Evolutionary conservation across 2,888 invertebrate genomes (phyloP).

Genomic region (Acrocera orbiculus): DNA sequence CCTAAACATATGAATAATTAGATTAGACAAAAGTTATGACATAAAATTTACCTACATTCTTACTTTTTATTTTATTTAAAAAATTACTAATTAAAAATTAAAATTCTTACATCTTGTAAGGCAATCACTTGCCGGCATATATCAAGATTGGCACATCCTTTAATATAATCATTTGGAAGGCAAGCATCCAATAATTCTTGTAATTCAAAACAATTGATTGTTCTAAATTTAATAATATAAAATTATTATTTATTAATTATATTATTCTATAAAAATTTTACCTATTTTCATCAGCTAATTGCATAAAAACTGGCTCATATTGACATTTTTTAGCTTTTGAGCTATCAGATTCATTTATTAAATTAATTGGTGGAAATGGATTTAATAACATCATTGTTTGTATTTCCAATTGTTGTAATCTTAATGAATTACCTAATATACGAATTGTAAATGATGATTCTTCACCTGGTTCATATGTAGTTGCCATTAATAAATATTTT

Average conservation of each 20-base stretch:
- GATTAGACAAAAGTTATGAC: neutral
- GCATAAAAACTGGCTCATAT: constrained; percentile 78
- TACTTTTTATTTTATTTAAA: constrained; percentile 14
- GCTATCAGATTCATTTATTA: constrained; percentile 35
- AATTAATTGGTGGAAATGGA: constrained; percentile 24
- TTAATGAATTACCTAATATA: constrained; percentile 58
- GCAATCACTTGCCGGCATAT: constrained; percentile 81
- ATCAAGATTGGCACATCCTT: constrained; percentile 82
- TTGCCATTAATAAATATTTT: constrained; percentile 70
- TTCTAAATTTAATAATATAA: constrained; percentile 30
- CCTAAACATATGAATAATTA: too few species aligned
- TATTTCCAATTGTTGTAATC: constrained; percentile 54
- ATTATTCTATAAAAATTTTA: constrained; percentile 6
- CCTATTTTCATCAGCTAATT: constrained; percentile 72
- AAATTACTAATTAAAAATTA: constrained; percentile 18
- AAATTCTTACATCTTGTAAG: constrained; percentile 64
- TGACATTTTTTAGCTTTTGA: constrained; percentile 36
- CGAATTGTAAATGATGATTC: constrained; percentile 77
- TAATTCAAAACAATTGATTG: constrained; percentile 78
- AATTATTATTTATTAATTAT: neutral
- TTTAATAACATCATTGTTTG: constrained; percentile 30
- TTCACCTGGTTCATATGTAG: constrained; percentile 79
- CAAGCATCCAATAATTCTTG: constrained; percentile 81
- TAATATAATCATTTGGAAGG: constrained; percentile 84
- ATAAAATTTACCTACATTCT: neutral